These are phyloP conservation scores for Drosophila baimaii DNA, from an alignment of 1,140 invertebrate genomes.

Conservation along the genomic window DNA sequence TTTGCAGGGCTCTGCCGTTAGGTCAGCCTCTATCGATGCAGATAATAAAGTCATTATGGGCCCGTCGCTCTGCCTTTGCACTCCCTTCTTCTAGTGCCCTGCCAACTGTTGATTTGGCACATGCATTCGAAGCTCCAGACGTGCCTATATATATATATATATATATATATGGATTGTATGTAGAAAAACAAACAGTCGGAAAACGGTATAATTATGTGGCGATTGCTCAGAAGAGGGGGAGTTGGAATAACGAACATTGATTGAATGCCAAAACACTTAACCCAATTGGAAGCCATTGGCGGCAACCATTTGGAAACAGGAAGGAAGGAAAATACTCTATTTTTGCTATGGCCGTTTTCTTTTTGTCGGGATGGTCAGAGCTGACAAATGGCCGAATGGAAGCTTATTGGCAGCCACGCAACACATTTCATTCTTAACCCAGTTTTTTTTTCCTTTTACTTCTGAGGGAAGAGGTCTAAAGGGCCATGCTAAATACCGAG, in stretches of 20 bases:
- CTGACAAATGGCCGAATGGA: constrained; percentile 75
- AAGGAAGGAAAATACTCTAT: constrained; percentile 37
- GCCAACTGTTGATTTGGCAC: constrained; percentile 62
- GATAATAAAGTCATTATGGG: constrained; percentile 68
- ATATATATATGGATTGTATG: constrained; percentile 55
- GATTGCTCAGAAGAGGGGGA: constrained; percentile 3
- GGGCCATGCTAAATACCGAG: constrained; percentile 69
- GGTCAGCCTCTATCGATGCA: constrained; percentile 46
- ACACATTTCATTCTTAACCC: constrained; percentile 54
- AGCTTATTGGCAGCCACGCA: constrained; percentile 75
- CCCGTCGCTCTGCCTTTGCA: neutral
- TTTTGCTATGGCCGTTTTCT: constrained; percentile 19
- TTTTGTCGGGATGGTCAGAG: constrained; percentile 51
- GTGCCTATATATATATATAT: too few species aligned
- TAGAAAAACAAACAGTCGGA: constrained; percentile 58
- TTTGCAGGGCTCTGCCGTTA: constrained; percentile 37
- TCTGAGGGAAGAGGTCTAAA: constrained; percentile 18
- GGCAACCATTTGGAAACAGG: constrained; percentile 66
- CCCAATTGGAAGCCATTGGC: constrained; percentile 71
- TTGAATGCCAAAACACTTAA: constrained; percentile 76
- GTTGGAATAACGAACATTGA: constrained; percentile 49
- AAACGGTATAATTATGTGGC: constrained; percentile 62
- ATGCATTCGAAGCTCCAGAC: constrained; percentile 50
- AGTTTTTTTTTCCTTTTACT: constrained; percentile 1
- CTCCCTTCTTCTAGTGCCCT: constrained; percentile 7